A percentile compares a stretch with the other conserved stretches of the same genome.
These are phyloP conservation scores for Phyllostomus hastatus DNA, from an alignment of 2,113 vertebrate species.

Conservation along the genomic window DNA sequence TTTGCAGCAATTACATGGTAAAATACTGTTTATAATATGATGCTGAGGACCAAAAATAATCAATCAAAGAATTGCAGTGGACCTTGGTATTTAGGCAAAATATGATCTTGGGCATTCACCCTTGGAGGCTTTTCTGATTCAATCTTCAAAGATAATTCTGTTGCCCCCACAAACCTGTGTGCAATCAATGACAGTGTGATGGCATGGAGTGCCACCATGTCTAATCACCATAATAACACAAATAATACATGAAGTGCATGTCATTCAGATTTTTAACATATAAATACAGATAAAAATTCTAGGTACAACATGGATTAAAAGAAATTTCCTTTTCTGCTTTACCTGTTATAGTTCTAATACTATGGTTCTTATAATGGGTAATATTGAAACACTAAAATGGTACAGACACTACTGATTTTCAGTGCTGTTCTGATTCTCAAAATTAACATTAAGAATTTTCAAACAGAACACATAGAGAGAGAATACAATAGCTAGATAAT, in stretches of 20 bases:
- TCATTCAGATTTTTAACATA: not conserved
- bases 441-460: not conserved
- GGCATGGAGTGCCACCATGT: not conserved
- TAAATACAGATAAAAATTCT: not conserved
- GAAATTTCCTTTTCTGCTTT: not conserved
- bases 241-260: not conserved
- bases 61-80: not conserved
- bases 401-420: not conserved
- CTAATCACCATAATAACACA: not conserved
- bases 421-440: not conserved
- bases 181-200: not conserved
- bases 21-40: not conserved
- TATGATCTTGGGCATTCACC: not conserved
- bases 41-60: not conserved
- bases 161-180: not conserved
- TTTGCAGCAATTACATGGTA: not conserved
- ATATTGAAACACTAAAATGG: not conserved
- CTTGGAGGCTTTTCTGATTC: not conserved
- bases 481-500: not conserved
- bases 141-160: not conserved
- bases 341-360: not conserved
- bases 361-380: not conserved
- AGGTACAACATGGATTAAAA: not conserved
- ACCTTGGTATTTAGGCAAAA: not conserved
- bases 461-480: not conserved